A percentile compares a stretch with the other conserved stretches of the same genome.
Evolutionary conservation across 1,140 invertebrate species (phyloP).

Genomic region (Brachionus rotundiformis): DNA sequence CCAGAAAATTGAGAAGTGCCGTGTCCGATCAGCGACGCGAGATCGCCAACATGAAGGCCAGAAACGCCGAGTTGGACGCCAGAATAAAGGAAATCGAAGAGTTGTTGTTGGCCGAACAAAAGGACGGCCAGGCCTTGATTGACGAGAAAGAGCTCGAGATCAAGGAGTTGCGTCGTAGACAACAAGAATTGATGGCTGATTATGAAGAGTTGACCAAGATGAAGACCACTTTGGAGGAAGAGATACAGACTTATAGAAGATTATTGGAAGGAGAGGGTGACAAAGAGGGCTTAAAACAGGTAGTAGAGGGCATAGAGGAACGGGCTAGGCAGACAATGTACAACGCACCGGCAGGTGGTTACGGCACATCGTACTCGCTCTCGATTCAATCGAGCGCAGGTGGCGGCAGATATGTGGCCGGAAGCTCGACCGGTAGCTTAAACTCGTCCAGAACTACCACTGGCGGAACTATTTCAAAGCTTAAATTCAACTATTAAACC

Average conservation of each 20-base stretch:
- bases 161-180: constrained; percentile 37
- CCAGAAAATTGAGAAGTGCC: constrained; percentile 13
- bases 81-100: constrained; percentile 51
- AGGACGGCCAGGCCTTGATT: constrained; percentile 30
- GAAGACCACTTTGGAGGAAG: constrained; percentile 49
- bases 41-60: constrained; percentile 42
- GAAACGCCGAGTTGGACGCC: constrained; percentile 51
- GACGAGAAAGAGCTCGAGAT: constrained; percentile 50
- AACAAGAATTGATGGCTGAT: constrained; percentile 24
- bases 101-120: constrained; percentile 22
- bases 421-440: constrained; percentile 13
- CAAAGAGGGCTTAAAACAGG: constrained; percentile 48
- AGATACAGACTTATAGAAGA: constrained; percentile 50
- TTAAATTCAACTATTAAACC: constrained; percentile 42
- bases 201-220: constrained; percentile 52
- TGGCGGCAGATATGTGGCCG: constrained; percentile 36
- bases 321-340: constrained; percentile 39
- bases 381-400: constrained; percentile 40
- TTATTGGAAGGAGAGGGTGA: constrained; percentile 41
- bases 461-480: constrained; percentile 50
- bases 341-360: constrained; percentile 10
- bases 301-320: constrained; percentile 51
- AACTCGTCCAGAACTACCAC: constrained; percentile 31
- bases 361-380: constrained; percentile 30
- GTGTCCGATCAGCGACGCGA: constrained; percentile 45